Conservation (phyloP, 1,140 invertebrate genomes). For the Polyergus mexicanus region DNA sequence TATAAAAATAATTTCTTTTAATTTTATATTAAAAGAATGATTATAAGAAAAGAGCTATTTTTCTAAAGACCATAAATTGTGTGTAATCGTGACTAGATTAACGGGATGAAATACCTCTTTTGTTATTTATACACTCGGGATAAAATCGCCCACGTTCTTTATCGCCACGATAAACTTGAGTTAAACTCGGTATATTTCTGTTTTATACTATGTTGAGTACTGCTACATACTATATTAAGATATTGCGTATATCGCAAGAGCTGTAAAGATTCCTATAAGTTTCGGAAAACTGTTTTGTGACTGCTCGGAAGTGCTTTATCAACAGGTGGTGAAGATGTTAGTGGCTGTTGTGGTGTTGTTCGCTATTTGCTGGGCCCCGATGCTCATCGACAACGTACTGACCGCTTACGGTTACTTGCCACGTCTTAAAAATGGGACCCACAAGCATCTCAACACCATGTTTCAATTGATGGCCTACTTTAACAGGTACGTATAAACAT, state of each 20-base stretch:
- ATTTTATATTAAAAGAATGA: background rate
- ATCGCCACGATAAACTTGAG: background rate
- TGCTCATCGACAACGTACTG: slow-evolving; percentile 90
- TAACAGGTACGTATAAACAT: slow-evolving; percentile 87
- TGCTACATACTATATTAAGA: background rate
- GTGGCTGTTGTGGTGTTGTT: slow-evolving; percentile 91
- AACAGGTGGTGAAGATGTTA: slow-evolving; percentile 91
- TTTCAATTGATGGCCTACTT: slow-evolving; percentile 91
- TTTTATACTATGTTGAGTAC: too few species aligned
- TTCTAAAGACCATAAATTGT: background rate
- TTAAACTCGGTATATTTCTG: background rate
- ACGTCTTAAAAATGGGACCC: slow-evolving; percentile 85
- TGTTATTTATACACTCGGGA: background rate
- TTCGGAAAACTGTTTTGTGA: slow-evolving; percentile 14
- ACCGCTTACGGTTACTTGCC: slow-evolving; percentile 88
- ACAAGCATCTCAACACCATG: slow-evolving; percentile 89
- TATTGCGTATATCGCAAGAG: background rate
- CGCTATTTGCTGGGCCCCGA: slow-evolving; percentile 90
- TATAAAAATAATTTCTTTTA: background rate
- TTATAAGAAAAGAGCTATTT: background rate
- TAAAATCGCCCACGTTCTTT: background rate
- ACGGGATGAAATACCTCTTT: background rate
- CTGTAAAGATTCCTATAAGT: background rate
- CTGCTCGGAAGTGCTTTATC: slow-evolving; percentile 40
- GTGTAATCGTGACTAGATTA: background rate